These are phyloP conservation scores for Cosmia pyralina DNA, from an alignment of 2,888 invertebrate species.

Conservation along the genomic window DNA sequence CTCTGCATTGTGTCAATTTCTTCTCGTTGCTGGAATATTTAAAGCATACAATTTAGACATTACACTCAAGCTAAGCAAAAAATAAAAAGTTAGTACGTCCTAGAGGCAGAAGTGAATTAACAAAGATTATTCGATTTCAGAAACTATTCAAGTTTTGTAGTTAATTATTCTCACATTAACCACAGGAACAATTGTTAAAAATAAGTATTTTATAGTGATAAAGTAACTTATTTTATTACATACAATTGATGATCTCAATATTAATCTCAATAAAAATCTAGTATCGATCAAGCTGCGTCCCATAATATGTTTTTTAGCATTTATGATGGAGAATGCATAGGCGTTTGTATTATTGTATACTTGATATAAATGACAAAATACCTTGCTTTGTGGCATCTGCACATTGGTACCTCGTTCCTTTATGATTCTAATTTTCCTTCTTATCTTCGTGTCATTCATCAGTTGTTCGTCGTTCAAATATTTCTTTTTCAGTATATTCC, in stretches of 20 bases:
- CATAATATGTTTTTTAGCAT: background rate
- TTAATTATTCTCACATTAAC: too few relatives aligned
- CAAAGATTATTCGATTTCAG: too few relatives aligned
- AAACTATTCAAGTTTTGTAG: too few relatives aligned
- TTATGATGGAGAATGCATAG: background rate
- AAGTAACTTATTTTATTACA: background rate
- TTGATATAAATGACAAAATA: constrained; percentile 49
- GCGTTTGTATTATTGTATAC: background rate
- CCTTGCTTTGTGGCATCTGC: constrained; percentile 87
- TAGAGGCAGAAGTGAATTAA: too few relatives aligned
- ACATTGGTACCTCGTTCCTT: constrained; percentile 86
- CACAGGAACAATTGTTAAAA: too few relatives aligned
- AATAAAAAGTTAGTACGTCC: too few relatives aligned
- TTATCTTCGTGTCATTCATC: constrained; percentile 73
- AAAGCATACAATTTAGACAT: too few relatives aligned
- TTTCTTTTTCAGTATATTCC: constrained; percentile 84
- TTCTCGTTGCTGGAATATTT: constrained; percentile 81
- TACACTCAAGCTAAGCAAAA: too few relatives aligned
- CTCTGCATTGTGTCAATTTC: constrained; percentile 87
- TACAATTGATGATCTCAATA: background rate
- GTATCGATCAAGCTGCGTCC: background rate
- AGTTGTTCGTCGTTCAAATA: constrained; percentile 73
- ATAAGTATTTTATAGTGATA: background rate
- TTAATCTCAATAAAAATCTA: background rate
- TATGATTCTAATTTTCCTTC: constrained; percentile 83